Conservation (phyloP, 1,140 invertebrate species). For the Drosophila willistoni region DNA sequence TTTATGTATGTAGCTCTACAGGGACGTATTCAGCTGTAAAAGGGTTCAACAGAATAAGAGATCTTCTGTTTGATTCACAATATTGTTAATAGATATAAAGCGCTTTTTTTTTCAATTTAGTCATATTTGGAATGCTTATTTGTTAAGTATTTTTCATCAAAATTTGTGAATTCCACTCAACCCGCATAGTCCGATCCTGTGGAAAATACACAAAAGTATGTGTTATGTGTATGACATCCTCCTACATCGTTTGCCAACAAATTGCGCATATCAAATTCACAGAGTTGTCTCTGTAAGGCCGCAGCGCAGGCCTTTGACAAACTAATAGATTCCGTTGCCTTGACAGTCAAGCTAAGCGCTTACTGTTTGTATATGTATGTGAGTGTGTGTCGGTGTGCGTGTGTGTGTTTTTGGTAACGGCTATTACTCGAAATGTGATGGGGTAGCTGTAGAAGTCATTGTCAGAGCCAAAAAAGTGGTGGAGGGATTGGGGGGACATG, state of each 20-base stretch:
- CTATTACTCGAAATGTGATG: slow-evolving; percentile 52
- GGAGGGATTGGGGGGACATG: not conserved
- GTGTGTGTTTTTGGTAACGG: slow-evolving; percentile 59
- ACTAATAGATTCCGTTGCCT: slow-evolving; percentile 78
- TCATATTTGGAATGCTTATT: too few relatives aligned
- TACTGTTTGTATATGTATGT: not conserved
- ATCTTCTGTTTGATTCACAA: too few relatives aligned
- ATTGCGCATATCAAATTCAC: slow-evolving; percentile 82
- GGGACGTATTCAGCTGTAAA: not conserved
- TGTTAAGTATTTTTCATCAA: too few relatives aligned
- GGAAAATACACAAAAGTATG: slow-evolving; percentile 1
- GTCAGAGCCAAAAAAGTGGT: slow-evolving; percentile 32
- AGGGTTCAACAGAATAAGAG: not conserved
- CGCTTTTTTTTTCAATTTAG: too few relatives aligned
- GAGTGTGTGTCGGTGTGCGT: slow-evolving; percentile 1
- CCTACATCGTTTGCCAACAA: slow-evolving; percentile 68
- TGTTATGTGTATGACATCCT: slow-evolving; percentile 7
- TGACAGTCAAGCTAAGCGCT: slow-evolving; percentile 25
- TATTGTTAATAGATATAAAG: too few relatives aligned
- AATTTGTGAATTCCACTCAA: too few relatives aligned
- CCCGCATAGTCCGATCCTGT: slow-evolving; percentile 1
- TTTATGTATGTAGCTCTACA: slow-evolving; percentile 15
- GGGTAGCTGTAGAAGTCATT: slow-evolving; percentile 54
- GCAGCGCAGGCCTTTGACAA: slow-evolving; percentile 41
- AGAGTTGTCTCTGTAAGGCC: slow-evolving; percentile 58